Evolutionary conservation across 2,888 invertebrate genomes (phyloP).

Genomic region (Ochlodes sylvanus): DNA sequence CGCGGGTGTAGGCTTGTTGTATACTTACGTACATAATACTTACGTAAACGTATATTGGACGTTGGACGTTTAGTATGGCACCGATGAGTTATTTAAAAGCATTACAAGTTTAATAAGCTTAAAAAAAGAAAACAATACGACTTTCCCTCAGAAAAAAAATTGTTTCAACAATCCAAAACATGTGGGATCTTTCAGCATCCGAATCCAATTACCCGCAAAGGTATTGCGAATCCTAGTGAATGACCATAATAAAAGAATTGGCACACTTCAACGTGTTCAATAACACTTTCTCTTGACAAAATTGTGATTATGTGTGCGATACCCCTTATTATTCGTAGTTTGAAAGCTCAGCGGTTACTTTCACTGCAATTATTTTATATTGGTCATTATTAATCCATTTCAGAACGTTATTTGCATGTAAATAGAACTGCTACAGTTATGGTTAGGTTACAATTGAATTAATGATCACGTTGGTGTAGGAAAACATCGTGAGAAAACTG

Average conservation of each 20-base stretch:
- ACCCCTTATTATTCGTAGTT: slow-evolving; percentile 72
- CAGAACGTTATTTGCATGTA: slow-evolving; percentile 22
- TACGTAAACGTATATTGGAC: too few relatives aligned
- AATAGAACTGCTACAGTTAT: slow-evolving; percentile 5
- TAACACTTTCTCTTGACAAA: slow-evolving; percentile 71
- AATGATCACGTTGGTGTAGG: neutral
- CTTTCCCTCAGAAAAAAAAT: too few relatives aligned
- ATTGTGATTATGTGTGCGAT: slow-evolving; percentile 73
- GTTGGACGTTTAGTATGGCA: too few relatives aligned
- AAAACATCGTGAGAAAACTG: neutral
- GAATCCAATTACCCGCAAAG: slow-evolving; percentile 10
- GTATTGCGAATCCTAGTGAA: slow-evolving; percentile 36
- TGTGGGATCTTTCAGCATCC: neutral
- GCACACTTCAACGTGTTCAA: slow-evolving; percentile 35
- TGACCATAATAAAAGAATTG: slow-evolving; percentile 41
- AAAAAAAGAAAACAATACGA: too few relatives aligned
- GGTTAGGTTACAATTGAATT: neutral
- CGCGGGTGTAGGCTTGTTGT: too few relatives aligned
- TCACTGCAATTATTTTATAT: slow-evolving; percentile 71
- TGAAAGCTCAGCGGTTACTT: slow-evolving; percentile 68
- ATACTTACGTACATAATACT: too few relatives aligned
- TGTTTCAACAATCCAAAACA: neutral
- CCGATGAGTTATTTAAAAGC: too few relatives aligned
- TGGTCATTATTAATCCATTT: slow-evolving; percentile 59
- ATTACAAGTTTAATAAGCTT: too few relatives aligned